Evolutionary conservation across 1,140 invertebrate species (phyloP).

Genomic region (Tribolium madens): DNA sequence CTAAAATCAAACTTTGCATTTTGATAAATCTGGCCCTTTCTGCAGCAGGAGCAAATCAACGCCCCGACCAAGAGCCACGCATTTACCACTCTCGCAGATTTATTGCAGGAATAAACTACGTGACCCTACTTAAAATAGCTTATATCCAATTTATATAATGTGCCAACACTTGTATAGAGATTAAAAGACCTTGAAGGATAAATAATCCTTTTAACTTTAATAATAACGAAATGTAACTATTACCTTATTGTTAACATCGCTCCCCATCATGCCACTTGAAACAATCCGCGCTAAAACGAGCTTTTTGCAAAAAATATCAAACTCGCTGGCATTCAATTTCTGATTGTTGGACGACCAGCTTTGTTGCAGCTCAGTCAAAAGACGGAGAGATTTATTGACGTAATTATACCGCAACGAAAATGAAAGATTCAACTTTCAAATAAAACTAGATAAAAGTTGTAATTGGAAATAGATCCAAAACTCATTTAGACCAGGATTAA

Average conservation of each 20-base stretch:
- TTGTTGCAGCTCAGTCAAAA: constrained; percentile 25
- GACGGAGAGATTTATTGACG: constrained; percentile 12
- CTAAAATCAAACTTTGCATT: constrained; percentile 33
- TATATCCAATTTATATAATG: constrained; percentile 43
- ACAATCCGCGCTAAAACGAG: background rate
- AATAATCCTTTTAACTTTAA: constrained; percentile 41
- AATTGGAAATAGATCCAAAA: constrained; percentile 39
- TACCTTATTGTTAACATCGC: background rate
- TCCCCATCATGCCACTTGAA: background rate
- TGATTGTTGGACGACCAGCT: constrained; percentile 18
- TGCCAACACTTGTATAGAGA: constrained; percentile 29
- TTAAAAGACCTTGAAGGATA: constrained; percentile 30
- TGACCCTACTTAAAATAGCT: constrained; percentile 41
- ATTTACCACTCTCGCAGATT: constrained; percentile 38
- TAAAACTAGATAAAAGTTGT: constrained; percentile 35
- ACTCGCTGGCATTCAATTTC: constrained; percentile 6
- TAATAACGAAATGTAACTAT: constrained; percentile 17
- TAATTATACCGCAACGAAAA: constrained; percentile 37
- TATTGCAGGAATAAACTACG: constrained; percentile 34
- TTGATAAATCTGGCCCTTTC: constrained; percentile 28
- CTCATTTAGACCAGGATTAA: constrained; percentile 20
- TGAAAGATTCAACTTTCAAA: constrained; percentile 26
- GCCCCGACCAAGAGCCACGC: constrained; percentile 13
- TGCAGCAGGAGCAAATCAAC: constrained; percentile 23
- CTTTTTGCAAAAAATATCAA: constrained; percentile 4